A percentile compares a stretch with the other conserved stretches of the same genome.
Evolutionary conservation across 1,140 invertebrate species (phyloP).

Genomic region (Episyrphus balteatus): DNA sequence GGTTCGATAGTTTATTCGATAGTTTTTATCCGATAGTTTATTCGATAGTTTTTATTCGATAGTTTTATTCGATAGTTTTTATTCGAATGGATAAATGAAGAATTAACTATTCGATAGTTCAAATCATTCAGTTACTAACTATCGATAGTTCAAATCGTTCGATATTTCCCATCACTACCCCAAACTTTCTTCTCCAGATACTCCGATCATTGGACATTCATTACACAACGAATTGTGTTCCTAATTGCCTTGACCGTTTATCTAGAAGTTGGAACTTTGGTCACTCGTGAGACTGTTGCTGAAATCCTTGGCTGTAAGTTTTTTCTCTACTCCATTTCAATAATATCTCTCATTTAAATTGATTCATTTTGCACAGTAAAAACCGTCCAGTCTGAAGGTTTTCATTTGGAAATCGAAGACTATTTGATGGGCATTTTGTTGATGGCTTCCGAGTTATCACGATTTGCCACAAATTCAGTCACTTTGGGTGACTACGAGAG

Average conservation of each 20-base stretch:
- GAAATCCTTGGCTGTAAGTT: slow-evolving; percentile 62
- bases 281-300: slow-evolving; percentile 63
- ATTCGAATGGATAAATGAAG: no score
- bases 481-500: slow-evolving; percentile 71
- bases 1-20: background rate
- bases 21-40: no score
- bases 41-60: no score
- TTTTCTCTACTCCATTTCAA: background rate
- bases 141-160: no score
- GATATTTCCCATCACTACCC: no score
- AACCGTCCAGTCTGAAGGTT: slow-evolving; percentile 50
- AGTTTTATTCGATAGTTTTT: no score
- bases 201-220: slow-evolving; percentile 76
- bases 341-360: slow-evolving; percentile 5
- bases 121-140: no score
- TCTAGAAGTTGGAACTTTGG: slow-evolving; percentile 63
- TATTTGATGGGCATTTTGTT: slow-evolving; percentile 74
- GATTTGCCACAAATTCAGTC: slow-evolving; percentile 79
- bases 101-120: no score
- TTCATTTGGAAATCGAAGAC: slow-evolving; percentile 84
- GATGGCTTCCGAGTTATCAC: slow-evolving; percentile 68
- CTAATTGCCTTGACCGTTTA: slow-evolving; percentile 66
- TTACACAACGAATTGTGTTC: slow-evolving; percentile 69
- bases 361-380: slow-evolving; percentile 40
- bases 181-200: slow-evolving; percentile 62